These are phyloP conservation scores for Acropora tenuis DNA, from an alignment of 64 coral and sea anemone species.

Conservation along the genomic window DNA sequence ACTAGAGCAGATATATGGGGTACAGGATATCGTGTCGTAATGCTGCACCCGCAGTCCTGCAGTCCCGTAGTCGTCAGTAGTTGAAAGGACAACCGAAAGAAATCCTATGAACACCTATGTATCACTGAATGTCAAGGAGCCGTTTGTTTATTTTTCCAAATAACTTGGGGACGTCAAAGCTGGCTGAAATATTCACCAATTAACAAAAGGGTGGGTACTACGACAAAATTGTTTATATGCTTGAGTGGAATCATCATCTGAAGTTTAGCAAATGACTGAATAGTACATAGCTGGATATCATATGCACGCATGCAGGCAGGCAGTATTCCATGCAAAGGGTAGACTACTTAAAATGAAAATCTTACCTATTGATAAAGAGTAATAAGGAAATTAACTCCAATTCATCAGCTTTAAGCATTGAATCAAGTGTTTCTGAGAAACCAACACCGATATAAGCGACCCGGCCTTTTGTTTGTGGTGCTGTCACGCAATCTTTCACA, in stretches of 20 bases:
- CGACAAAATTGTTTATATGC: neutral
- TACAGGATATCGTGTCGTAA: too few species aligned
- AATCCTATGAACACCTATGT: neutral
- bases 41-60: too few species aligned
- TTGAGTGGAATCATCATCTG: conserved; percentile 6
- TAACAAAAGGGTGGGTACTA: neutral
- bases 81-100: neutral
- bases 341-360: neutral
- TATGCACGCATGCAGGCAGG: neutral
- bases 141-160: neutral
- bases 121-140: neutral
- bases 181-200: neutral
- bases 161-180: neutral
- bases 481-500: neutral
- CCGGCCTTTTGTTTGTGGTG: neutral
- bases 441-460: neutral
- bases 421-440: too few species aligned
- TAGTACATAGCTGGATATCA: neutral
- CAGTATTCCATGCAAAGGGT: neutral
- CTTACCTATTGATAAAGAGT: neutral
- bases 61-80: neutral
- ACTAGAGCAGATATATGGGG: too few species aligned
- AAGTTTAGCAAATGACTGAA: neutral
- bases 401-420: too few species aligned
- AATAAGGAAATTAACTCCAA: neutral